phyloP scores from a whole-genome alignment of 1,140 invertebrate species.

The Artemia franciscana region DNA sequence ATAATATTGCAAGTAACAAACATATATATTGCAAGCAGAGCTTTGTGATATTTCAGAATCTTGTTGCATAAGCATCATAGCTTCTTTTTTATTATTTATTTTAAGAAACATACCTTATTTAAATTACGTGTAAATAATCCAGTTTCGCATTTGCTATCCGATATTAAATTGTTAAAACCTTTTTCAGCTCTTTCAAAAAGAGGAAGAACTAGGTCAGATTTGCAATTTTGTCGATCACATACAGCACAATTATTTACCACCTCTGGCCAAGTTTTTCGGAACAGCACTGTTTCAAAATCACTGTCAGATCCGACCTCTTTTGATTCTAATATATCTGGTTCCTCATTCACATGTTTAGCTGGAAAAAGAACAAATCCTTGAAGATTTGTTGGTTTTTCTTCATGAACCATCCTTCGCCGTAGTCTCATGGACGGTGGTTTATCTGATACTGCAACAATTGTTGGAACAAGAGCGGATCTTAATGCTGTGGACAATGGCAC shows the following conservation, averaged over 20 bases:
- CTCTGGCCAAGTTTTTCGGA: not conserved
- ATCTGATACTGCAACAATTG: too few relatives aligned
- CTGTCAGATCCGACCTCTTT: not conserved
- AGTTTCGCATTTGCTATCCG: too few relatives aligned
- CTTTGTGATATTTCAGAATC: too few relatives aligned
- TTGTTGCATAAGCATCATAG: too few relatives aligned
- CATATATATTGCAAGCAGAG: too few relatives aligned
- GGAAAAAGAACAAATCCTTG: not conserved
- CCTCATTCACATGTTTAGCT: not conserved
- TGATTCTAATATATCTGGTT: not conserved
- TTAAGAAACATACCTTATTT: too few relatives aligned
- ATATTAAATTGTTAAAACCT: too few relatives aligned
- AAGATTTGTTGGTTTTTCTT: not conserved
- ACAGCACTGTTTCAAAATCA: not conserved
- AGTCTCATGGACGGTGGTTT: not conserved
- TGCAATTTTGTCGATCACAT: not conserved
- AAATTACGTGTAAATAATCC: too few relatives aligned
- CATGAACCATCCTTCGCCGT: not conserved
- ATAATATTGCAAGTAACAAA: too few relatives aligned
- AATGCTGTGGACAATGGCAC: too few relatives aligned
- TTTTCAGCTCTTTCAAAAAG: not conserved
- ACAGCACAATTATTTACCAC: not conserved
- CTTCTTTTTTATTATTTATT: too few relatives aligned
- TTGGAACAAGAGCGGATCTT: too few relatives aligned
- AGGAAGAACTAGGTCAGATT: not conserved